A percentile compares a stretch with the other conserved stretches of the same genome.
Evolutionary conservation across 1,140 invertebrate species (phyloP).

Genomic region (Megathymus violae): DNA sequence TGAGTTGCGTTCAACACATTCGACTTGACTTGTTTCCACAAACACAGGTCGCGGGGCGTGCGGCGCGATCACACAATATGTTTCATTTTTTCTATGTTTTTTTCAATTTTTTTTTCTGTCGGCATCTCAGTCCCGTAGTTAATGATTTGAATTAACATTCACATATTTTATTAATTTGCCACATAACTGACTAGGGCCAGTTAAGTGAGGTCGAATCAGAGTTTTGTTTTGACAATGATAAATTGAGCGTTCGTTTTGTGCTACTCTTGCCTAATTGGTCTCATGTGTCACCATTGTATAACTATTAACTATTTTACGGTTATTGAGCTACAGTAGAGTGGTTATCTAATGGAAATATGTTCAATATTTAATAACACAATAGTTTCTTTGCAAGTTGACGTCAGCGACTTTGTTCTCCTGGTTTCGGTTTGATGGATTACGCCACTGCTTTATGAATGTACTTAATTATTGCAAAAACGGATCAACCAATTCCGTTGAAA

Average conservation of each 20-base stretch:
- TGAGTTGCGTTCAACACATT: conserved; percentile 70
- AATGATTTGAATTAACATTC: conserved; percentile 79
- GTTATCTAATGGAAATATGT: background rate
- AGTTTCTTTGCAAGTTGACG: no score
- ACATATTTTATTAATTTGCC: conserved; percentile 73
- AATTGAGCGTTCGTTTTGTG: conserved; percentile 38
- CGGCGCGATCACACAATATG: conserved; percentile 63
- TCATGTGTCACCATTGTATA: conserved; percentile 16
- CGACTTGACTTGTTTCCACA: conserved; percentile 72
- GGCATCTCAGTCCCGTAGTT: conserved; percentile 67
- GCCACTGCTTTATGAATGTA: no score
- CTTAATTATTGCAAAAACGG: no score
- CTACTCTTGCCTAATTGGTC: conserved; percentile 15
- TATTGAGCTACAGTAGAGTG: conserved; percentile 6
- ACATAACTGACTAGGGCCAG: conserved; percentile 46
- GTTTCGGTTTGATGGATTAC: no score
- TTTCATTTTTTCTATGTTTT: conserved; percentile 65
- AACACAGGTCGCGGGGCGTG: conserved; percentile 57
- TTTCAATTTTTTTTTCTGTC: conserved; percentile 57
- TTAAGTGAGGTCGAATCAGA: conserved; percentile 40
- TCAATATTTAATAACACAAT: background rate
- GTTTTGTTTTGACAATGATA: conserved; percentile 47
- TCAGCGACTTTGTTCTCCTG: no score
- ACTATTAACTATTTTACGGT: conserved; percentile 3
- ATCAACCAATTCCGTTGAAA: no score